Evolutionary conservation across 2,888 invertebrate genomes (phyloP).

Genomic region (Drosophila mimica): DNA sequence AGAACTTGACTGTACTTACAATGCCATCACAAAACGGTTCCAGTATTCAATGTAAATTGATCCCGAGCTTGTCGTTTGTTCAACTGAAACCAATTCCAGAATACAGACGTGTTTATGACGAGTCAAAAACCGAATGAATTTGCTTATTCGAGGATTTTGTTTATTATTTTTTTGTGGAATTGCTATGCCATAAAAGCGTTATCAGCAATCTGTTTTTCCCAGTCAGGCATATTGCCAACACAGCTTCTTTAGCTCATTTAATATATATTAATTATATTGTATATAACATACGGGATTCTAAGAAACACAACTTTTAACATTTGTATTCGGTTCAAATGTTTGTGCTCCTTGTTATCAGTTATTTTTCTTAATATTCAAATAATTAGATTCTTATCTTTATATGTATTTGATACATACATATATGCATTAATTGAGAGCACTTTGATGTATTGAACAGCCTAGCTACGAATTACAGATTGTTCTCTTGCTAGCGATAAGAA

Average conservation of each 20-base stretch:
- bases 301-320: neutral
- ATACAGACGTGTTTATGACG: neutral
- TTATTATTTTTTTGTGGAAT: neutral
- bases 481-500: slow-evolving; percentile 15
- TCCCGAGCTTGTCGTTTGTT: neutral
- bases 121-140: neutral
- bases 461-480: neutral
- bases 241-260: neutral
- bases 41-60: neutral
- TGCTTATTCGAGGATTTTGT: neutral
- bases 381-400: neutral
- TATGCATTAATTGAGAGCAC: neutral
- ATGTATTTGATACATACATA: neutral
- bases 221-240: neutral
- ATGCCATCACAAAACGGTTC: neutral
- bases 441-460: neutral
- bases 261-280: neutral
- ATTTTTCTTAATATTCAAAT: neutral
- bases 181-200: neutral
- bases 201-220: neutral
- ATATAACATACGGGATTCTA: neutral
- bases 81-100: neutral
- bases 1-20: neutral
- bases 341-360: neutral
- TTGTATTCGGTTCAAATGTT: neutral